Percentiles rank a stretch among this genome's conserved stretches.
phyloP scores from a whole-genome alignment of 2,797 vertebrate genomes.

The Paedocypris micromegethes region DNA sequence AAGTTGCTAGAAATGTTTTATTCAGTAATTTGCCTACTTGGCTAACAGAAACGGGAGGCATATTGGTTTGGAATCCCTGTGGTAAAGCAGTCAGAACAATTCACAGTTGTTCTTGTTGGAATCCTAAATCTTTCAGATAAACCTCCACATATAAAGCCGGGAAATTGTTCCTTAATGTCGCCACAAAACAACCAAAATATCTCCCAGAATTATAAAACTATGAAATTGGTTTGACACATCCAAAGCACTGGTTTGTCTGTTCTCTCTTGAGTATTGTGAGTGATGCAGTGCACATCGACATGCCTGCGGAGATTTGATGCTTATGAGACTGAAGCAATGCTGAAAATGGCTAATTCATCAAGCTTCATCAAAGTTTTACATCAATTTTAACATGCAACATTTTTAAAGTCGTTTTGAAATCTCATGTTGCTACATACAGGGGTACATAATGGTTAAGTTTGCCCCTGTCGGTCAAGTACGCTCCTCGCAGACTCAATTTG shows the following conservation, averaged over 20 bases:
- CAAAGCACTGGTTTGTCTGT: constrained; percentile 2
- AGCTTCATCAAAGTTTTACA: not conserved
- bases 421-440: too few relatives aligned
- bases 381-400: too few relatives aligned
- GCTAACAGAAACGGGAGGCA: constrained; percentile 21
- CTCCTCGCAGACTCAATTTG: not conserved
- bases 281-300: constrained; percentile 2
- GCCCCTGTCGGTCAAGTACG: constrained; percentile 51
- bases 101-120: constrained; percentile 17
- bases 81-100: constrained; percentile 27
- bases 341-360: constrained; percentile 9
- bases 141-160: not conserved
- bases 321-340: not conserved
- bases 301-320: constrained; percentile 1
- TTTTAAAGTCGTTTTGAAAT: too few relatives aligned
- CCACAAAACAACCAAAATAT: constrained; percentile 20
- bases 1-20: constrained; percentile 35
- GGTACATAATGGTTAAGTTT: constrained; percentile 43
- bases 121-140: constrained; percentile 20
- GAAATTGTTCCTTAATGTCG: not conserved
- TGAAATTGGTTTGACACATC: constrained; percentile 14
- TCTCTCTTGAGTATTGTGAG: not conserved
- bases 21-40: constrained; percentile 31
- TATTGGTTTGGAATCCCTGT: constrained; percentile 23
- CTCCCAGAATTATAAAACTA: not conserved